Percentiles rank a stretch among this genome's conserved stretches.
Evolutionary conservation across 2,113 vertebrate species (phyloP).

Genomic region (Dasyprocta punctata): DNA sequence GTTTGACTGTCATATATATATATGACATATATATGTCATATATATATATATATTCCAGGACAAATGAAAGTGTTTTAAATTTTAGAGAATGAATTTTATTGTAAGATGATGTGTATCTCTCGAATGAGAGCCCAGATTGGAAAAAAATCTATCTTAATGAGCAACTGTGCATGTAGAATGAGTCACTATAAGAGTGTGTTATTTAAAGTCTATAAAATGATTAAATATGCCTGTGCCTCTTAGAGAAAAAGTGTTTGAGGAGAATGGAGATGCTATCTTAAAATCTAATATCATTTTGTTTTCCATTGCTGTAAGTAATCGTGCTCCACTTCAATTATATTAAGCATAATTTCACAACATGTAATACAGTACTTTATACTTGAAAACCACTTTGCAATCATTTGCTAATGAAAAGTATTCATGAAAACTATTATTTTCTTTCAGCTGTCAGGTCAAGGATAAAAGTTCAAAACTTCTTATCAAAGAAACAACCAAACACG

Average conservation of each 20-base stretch:
- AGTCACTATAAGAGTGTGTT: not conserved
- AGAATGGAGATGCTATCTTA: not conserved
- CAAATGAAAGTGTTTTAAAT: not conserved
- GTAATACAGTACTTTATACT: constrained; percentile 53
- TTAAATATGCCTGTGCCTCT: constrained; percentile 51
- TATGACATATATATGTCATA: too few relatives aligned
- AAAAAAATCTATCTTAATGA: not conserved
- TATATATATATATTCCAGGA: not conserved
- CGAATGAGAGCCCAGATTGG: not conserved
- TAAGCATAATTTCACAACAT: constrained; percentile 58
- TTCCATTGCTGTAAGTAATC: constrained; percentile 40
- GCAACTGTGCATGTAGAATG: not conserved
- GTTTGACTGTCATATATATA: not conserved
- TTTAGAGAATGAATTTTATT: not conserved
- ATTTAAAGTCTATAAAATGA: not conserved
- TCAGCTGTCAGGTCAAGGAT: not conserved
- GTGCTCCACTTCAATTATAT: constrained; percentile 61
- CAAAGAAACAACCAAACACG: not conserved
- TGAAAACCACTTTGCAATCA: constrained; percentile 64
- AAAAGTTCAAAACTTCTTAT: constrained; percentile 33
- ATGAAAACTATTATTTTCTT: constrained; percentile 31
- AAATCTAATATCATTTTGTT: constrained; percentile 29
- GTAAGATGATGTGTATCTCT: not conserved
- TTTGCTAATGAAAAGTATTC: constrained; percentile 73
- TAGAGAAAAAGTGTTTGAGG: not conserved